Evolutionary conservation across 2,888 invertebrate species (phyloP), one percentile per base, ranked within the genome.

Genomic region (Agrilus biguttatus): DNA sequence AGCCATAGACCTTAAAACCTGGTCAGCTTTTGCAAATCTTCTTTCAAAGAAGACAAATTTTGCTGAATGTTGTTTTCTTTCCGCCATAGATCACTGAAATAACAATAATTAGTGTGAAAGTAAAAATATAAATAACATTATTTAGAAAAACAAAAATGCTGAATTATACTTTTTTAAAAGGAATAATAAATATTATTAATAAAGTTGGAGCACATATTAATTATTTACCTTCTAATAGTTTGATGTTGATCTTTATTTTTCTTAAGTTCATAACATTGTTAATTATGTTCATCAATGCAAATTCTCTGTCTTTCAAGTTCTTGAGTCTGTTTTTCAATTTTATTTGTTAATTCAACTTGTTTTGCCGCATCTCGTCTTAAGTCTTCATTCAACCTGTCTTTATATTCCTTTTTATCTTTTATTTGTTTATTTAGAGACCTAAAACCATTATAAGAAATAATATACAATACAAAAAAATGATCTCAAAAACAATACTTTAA

Each of bases 1-100:
- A 17, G 91, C 95, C 88, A 95, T 91, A n/a, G 83, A 93, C n/a
- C 95, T 75, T 17, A 97, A 69, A 3, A 88, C 85, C 65, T 96
- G 95, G 62, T 97, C 96, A n/a, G n/a, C n/a, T n/a, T n/a, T n/a
- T n/a, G n/a, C n/a, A n/a, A n/a, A n/a, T n/a, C n/a, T n/a, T n/a
- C 96, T 67, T 93, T 91, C 35, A 92, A 71, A 0, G 89, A 84
- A 5, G 89, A 85, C 17, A 96, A 67, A 58, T 87, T 88, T 57
- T 95, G 88, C 43, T 95, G 93, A 56, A 95, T 72, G 32, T 86
- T 80, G 46, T 90, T 96, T 69, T 97, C 97, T 60, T 93, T 89
- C 6, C 96, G 80, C 88, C 96, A 97, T 12, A 91, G 65, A 56
- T 91, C 89, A 65, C 83, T 84, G 55, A 42, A 67, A 63, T 44